Evolutionary conservation across 2,797 vertebrate genomes (phyloP).

Genomic region (Darevskia nairensis): DNA sequence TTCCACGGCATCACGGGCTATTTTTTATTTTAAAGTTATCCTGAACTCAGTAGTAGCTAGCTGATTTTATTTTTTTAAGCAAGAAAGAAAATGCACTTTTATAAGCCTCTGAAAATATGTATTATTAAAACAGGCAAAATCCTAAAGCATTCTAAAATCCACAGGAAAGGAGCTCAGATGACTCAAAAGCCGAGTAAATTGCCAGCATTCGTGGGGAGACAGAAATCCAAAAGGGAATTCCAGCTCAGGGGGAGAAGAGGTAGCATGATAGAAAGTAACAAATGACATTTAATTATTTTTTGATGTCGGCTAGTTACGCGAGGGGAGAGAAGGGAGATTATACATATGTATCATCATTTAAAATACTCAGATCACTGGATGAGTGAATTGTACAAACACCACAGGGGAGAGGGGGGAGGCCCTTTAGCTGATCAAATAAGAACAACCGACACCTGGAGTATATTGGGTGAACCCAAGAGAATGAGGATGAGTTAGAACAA

Average conservation of each 20-base stretch:
- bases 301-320: slow-evolving; percentile 74
- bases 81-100: slow-evolving; percentile 20
- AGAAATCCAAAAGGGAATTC: slow-evolving; percentile 72
- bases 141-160: slow-evolving; percentile 56
- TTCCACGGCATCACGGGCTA: background rate
- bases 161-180: slow-evolving; percentile 49
- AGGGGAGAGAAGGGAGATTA: slow-evolving; percentile 74
- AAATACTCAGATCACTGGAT: slow-evolving; percentile 66
- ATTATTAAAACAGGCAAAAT: slow-evolving; percentile 67
- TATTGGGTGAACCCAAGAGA: slow-evolving; percentile 14
- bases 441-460: slow-evolving; percentile 25
- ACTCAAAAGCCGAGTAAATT: slow-evolving; percentile 70
- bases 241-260: slow-evolving; percentile 59
- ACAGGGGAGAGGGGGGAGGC: slow-evolving; percentile 26
- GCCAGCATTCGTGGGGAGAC: slow-evolving; percentile 67
- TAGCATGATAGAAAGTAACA: slow-evolving; percentile 73
- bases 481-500: slow-evolving; percentile 43
- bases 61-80: background rate
- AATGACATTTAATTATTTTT: slow-evolving; percentile 79
- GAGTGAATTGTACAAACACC: slow-evolving; percentile 63
- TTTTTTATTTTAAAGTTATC: slow-evolving; percentile 7
- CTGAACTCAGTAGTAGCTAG: slow-evolving; percentile 38
- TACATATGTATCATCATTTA: slow-evolving; percentile 75
- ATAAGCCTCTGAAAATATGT: slow-evolving; percentile 27
- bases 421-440: slow-evolving; percentile 61